Conservation (phyloP, 2,797 vertebrate species). For the Sebastes diaconus region DNA sequence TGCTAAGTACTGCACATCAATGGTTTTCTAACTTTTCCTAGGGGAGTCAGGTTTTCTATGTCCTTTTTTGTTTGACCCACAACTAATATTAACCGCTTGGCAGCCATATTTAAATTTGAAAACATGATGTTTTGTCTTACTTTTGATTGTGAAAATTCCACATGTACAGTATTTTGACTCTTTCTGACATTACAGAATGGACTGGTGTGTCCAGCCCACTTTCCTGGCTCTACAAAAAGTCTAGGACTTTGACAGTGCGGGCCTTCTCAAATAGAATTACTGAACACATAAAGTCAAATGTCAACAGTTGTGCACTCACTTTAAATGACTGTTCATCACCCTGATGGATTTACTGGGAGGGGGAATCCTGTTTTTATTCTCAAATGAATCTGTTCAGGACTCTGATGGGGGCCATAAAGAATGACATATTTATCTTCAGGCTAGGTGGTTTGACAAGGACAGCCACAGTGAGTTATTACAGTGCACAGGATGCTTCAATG, state of each 20-base stretch:
- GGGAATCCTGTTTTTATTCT: constrained; percentile 82
- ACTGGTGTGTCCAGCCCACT: constrained; percentile 6
- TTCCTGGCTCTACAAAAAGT: constrained; percentile 9
- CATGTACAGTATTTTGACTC: not conserved
- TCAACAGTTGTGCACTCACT: constrained; percentile 74
- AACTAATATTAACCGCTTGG: not conserved
- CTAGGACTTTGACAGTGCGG: constrained; percentile 31
- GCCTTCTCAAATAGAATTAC: constrained; percentile 68
- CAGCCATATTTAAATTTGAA: not conserved
- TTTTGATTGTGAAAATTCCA: not conserved
- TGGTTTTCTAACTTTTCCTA: constrained; percentile 56
- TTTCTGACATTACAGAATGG: not conserved
- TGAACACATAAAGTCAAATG: constrained; percentile 77
- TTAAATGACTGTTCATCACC: constrained; percentile 81
- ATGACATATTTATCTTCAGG: constrained; percentile 83
- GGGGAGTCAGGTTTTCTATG: constrained; percentile 20
- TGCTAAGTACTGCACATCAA: constrained; percentile 53
- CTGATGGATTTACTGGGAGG: constrained; percentile 79
- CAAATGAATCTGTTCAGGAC: constrained; percentile 80
- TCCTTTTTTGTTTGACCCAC: constrained; percentile 2
- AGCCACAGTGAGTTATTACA: constrained; percentile 78
- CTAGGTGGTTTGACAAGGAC: constrained; percentile 82
- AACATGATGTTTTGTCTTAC: not conserved
- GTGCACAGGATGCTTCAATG: constrained; percentile 53
- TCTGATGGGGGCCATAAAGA: constrained; percentile 80